Base-by-base conservation (phyloP, 2,888 invertebrate species). In the Drosophila prolongata region DNA sequence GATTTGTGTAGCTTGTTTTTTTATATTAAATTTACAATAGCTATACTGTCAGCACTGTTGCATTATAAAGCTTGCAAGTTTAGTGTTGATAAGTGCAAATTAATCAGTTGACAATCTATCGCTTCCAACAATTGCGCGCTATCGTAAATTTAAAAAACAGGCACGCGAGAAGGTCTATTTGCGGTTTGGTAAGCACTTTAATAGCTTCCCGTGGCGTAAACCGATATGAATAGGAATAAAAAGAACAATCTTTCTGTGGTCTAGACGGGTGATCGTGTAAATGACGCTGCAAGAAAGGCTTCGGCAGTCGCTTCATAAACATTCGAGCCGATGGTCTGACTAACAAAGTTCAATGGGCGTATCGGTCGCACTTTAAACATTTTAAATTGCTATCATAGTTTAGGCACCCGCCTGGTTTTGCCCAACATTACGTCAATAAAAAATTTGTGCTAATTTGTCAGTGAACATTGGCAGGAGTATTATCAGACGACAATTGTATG, bases 181-280 rank as follows among this genome's bases (percentile, higher is more conserved):
- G 73, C 56, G 73, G 73, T 73, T 73, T 65, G 11, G 9, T 19
- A 13, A 71, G 77, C 69, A 80, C 78, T 84, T 80, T 43, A 66
- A 68, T 67, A 77, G 76, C 75, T 82, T 80, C 86, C 61, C 57
- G 67, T 6, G 50, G 55, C 52, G 77, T 65, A 76, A 85, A 67
- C 58, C 54, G 82, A 80, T 82, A 76, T 67, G 56, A 54, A 43
- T 55, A 50, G 30, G 46, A 52, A 59, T 64, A 43, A 60, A 71
- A 52, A 56, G 9, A 19, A 34, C 43, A 56, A 50, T 55, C 40
- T 47, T 56, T 38, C 40, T 69, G 58, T 47, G 68, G 58, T 69
- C 55, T 38, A 24, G 38, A 37, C 46, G 56, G 49, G 44, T 24
- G 34, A 30, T 38, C 37, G 59, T 16, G 13, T 5, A 52, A 16